phyloP scores from a whole-genome alignment of 2,888 invertebrate species.

The Cryptus viduatorius region DNA sequence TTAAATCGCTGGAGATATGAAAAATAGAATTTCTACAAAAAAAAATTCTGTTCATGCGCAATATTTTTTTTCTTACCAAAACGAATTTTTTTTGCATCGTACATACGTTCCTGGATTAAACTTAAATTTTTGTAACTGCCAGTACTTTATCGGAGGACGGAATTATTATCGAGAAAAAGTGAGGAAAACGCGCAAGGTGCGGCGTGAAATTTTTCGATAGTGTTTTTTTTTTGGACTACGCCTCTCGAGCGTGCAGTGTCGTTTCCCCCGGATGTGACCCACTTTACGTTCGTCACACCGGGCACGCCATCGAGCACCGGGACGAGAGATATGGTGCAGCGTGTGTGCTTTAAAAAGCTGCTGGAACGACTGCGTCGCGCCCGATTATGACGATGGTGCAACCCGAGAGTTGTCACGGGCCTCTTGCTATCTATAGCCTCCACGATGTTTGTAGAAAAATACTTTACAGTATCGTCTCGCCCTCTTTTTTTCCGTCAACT shows the following conservation, averaged over 20 bases:
- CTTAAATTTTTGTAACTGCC: background rate
- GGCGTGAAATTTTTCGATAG: slow-evolving; percentile 15
- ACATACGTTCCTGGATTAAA: background rate
- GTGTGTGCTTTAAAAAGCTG: slow-evolving; percentile 21
- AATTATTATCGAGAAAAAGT: background rate
- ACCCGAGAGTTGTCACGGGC: slow-evolving; percentile 28
- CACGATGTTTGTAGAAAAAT: slow-evolving; percentile 25
- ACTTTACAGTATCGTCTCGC: slow-evolving; percentile 8
- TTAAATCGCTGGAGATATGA: too few species aligned
- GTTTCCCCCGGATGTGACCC: slow-evolving; percentile 67
- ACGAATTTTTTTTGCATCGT: background rate
- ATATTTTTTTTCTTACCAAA: background rate
- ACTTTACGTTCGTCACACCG: slow-evolving; percentile 64
- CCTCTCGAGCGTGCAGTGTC: slow-evolving; percentile 22
- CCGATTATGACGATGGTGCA: slow-evolving; percentile 24
- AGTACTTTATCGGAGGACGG: background rate
- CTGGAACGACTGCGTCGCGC: slow-evolving; percentile 1
- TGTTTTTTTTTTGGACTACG: background rate
- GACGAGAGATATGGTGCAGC: slow-evolving; percentile 32
- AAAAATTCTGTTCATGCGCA: too few species aligned
- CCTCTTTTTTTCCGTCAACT: slow-evolving; percentile 2
- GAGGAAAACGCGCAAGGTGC: slow-evolving; percentile 1
- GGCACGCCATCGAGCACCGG: slow-evolving; percentile 21
- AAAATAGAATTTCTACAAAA: too few species aligned
- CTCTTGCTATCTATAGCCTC: slow-evolving; percentile 42